phyloP scores from a whole-genome alignment of 1,140 invertebrate genomes.

The Amyelois transitella region DNA sequence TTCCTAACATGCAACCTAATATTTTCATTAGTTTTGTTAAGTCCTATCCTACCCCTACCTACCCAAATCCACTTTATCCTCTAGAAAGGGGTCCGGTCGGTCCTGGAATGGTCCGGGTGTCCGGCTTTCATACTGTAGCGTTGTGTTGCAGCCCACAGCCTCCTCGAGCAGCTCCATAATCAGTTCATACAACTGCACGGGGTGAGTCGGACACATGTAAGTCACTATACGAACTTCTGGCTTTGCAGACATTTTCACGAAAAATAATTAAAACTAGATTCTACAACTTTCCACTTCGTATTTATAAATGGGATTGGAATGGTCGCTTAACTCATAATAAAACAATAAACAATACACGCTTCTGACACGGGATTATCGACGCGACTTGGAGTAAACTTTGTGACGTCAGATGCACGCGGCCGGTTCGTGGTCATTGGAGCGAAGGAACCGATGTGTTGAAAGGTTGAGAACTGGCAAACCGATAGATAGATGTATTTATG shows the following conservation, averaged over 20 bases:
- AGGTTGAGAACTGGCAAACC: neutral
- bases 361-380: conserved; percentile 27
- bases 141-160: conserved; percentile 65
- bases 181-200: conserved; percentile 77
- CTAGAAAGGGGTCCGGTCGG: conserved; percentile 75
- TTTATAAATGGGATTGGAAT: neutral
- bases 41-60: conserved; percentile 12
- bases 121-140: conserved; percentile 77
- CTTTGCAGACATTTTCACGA: conserved; percentile 38
- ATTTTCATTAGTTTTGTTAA: no score
- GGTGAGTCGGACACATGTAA: conserved; percentile 78
- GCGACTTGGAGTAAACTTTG: conserved; percentile 11
- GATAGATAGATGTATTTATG: no score
- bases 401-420: conserved; percentile 24
- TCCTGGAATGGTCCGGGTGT: conserved; percentile 62
- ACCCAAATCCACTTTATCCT: conserved; percentile 76
- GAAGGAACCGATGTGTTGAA: neutral
- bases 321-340: neutral
- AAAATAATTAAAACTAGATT: neutral
- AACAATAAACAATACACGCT: conserved; percentile 39
- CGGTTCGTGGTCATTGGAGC: conserved; percentile 13
- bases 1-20: no score
- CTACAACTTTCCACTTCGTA: neutral
- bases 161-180: conserved; percentile 75
- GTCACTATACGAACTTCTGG: conserved; percentile 72